phyloP scores from a whole-genome alignment of 2,113 vertebrate species.

The Meleagris gallopavo region DNA sequence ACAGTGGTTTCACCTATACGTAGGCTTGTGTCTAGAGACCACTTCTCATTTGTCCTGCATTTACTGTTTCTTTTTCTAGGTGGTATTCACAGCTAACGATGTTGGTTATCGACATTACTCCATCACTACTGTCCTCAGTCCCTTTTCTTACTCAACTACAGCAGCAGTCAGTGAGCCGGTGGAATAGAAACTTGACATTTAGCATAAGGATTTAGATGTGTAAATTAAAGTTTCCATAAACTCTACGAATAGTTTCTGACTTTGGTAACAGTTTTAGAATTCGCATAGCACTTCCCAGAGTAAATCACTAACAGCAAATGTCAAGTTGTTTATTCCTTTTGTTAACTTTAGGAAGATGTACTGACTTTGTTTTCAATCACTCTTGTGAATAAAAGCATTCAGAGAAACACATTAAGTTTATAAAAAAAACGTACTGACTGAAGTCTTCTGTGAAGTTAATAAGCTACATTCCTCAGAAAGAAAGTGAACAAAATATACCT shows the following conservation, averaged over 20 bases:
- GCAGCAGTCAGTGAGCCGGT: conserved; percentile 78
- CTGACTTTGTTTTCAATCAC: neutral
- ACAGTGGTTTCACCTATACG: neutral
- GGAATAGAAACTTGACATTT: conserved; percentile 43
- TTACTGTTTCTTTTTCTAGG: conserved; percentile 72
- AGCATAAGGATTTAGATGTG: neutral
- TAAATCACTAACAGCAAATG: neutral
- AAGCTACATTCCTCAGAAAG: neutral
- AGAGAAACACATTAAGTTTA: neutral
- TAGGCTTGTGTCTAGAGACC: neutral
- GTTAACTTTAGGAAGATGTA: neutral
- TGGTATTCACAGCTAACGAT: conserved; percentile 86
- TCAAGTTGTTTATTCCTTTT: neutral
- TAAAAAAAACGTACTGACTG: neutral
- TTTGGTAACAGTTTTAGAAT: neutral
- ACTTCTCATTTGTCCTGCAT: neutral
- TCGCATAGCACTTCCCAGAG: neutral
- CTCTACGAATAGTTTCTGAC: neutral
- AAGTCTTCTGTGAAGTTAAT: neutral
- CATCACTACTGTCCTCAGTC: conserved; percentile 85
- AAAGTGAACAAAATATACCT: neutral
- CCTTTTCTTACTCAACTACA: conserved; percentile 87
- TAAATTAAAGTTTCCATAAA: neutral
- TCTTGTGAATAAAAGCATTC: neutral
- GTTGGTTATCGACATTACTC: conserved; percentile 83